Evolutionary conservation across 2,113 vertebrate species (phyloP).

Genomic region (Antechinus stuartii): DNA sequence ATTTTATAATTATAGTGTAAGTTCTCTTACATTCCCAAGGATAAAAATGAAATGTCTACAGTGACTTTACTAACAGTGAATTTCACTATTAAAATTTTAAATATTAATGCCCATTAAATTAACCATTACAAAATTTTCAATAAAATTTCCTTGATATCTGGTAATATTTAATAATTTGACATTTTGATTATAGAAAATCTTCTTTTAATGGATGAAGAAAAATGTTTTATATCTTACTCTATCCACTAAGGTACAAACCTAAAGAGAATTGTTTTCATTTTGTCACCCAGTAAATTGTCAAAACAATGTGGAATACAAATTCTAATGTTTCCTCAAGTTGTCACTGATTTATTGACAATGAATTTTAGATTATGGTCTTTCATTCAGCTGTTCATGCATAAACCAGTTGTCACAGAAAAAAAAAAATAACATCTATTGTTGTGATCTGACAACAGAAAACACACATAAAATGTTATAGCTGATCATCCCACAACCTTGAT

Average conservation of each 20-base stretch:
- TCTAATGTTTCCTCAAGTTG: neutral
- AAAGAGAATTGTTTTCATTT: neutral
- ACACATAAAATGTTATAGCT: neutral
- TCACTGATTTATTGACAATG: neutral
- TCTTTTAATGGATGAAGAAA: neutral
- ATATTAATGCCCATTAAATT: neutral
- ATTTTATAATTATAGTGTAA: neutral
- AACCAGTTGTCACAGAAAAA: neutral
- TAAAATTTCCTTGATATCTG: neutral
- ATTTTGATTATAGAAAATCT: neutral
- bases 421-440: neutral
- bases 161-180: neutral
- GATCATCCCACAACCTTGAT: too few species aligned
- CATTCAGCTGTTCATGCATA: neutral
- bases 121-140: neutral
- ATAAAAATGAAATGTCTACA: neutral
- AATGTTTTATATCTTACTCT: neutral
- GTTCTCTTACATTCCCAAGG: neutral
- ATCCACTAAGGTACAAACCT: neutral
- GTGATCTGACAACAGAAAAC: neutral
- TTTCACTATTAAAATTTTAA: neutral
- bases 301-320: neutral
- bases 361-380: neutral
- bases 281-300: neutral
- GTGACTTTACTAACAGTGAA: neutral